Evolutionary conservation across 2,797 vertebrate species (phyloP).

Genomic region (Streptopelia turtur): DNA sequence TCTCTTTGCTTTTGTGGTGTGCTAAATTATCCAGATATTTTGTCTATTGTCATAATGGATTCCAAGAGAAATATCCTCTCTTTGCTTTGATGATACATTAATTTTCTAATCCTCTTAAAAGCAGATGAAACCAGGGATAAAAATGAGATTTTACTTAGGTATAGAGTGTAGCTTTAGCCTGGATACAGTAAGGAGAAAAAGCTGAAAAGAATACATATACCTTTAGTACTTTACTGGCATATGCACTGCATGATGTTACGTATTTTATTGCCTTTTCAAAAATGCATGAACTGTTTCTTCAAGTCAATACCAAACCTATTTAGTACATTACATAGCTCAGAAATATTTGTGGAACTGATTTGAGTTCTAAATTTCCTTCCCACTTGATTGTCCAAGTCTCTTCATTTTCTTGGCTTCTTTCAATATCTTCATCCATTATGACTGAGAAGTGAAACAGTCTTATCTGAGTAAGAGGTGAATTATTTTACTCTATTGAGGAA

Average conservation of each 20-base stretch:
- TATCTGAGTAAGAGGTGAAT: neutral
- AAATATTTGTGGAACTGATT: neutral
- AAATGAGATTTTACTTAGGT: neutral
- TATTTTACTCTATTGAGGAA: neutral
- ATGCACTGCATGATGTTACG: rapidly evolving
- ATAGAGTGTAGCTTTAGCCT: neutral
- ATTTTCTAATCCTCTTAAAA: neutral
- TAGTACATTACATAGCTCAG: neutral
- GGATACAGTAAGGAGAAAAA: neutral
- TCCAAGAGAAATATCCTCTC: neutral
- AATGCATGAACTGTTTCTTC: neutral
- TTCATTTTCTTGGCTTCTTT: neutral
- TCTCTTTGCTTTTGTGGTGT: neutral
- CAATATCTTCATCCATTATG: neutral
- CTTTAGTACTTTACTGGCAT: neutral
- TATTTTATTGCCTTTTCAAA: neutral
- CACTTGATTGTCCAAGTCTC: neutral
- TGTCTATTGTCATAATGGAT: neutral
- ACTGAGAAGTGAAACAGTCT: neutral
- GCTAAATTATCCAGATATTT: neutral
- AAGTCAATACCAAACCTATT: neutral
- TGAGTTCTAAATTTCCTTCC: neutral
- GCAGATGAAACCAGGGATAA: neutral
- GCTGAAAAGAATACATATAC: neutral
- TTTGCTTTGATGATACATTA: neutral